These are phyloP conservation scores for Argyrosomus japonicus DNA, from an alignment of 2,113 vertebrate species.

Conservation along the genomic window DNA sequence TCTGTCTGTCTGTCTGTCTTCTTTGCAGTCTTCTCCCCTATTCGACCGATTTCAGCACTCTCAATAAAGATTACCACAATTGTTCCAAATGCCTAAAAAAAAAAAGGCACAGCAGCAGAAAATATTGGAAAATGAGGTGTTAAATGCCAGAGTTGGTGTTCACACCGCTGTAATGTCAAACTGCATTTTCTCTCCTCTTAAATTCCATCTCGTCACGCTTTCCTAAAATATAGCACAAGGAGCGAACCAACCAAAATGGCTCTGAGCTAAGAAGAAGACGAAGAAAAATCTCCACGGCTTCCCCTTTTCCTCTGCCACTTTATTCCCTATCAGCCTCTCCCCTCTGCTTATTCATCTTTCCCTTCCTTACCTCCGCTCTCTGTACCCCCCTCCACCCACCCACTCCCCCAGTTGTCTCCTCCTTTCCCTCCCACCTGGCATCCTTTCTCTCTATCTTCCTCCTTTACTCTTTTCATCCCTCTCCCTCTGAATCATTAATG, in stretches of 20 bases:
- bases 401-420: conserved; percentile 27
- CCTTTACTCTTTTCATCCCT: conserved; percentile 63
- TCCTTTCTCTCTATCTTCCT: conserved; percentile 55
- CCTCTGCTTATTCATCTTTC: conserved; percentile 54
- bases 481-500: conserved; percentile 77
- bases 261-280: conserved; percentile 31
- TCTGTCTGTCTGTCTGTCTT: neutral
- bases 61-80: neutral
- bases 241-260: conserved; percentile 58
- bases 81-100: conserved; percentile 38
- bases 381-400: conserved; percentile 11
- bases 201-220: conserved; percentile 70
- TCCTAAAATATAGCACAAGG: conserved; percentile 66
- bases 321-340: conserved; percentile 53
- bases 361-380: conserved; percentile 29
- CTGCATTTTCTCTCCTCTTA: conserved; percentile 55
- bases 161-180: conserved; percentile 57
- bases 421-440: conserved; percentile 67
- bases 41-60: neutral
- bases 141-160: conserved; percentile 50
- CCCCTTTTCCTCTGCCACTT: conserved; percentile 61
- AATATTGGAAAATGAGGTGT: conserved; percentile 46
- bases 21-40: neutral
- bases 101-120: conserved; percentile 27
- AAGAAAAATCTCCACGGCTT: conserved; percentile 29